Percentiles rank a stretch among this genome's conserved stretches.
Conservation (phyloP, 2,888 invertebrate genomes). For the Amiota minor region DNA sequence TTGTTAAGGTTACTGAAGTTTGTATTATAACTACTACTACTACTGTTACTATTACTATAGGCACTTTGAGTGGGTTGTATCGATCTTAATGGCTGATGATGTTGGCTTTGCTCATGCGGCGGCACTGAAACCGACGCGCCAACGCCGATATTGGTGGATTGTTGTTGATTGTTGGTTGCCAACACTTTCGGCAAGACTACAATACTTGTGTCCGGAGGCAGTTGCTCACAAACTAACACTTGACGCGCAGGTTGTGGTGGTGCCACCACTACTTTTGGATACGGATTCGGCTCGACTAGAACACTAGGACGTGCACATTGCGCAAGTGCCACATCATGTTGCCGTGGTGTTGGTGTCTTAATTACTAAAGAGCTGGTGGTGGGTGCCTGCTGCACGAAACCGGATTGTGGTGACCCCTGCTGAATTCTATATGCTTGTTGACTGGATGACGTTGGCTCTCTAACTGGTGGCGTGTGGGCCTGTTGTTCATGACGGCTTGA, state of each 20-base stretch:
- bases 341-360: conserved; percentile 40
- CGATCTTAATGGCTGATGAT: background rate
- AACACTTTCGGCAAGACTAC: conserved; percentile 43
- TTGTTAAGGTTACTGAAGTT: too few relatives aligned
- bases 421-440: conserved; percentile 9
- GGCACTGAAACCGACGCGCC: background rate
- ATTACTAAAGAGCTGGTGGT: conserved; percentile 46
- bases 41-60: conserved; percentile 28
- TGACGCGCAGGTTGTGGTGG: conserved; percentile 42
- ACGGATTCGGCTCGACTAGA: conserved; percentile 64
- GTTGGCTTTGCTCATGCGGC: conserved; percentile 40
- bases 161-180: background rate
- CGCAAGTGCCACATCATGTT: background rate
- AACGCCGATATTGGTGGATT: background rate
- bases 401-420: background rate
- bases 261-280: conserved; percentile 52
- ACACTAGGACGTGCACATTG: conserved; percentile 61
- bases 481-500: conserved; percentile 14
- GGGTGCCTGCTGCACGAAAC: background rate
- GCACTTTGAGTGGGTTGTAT: conserved; percentile 32
- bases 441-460: conserved; percentile 1
- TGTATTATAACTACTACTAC: conserved; percentile 33
- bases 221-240: conserved; percentile 44
- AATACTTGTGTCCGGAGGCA: conserved; percentile 60
- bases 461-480: conserved; percentile 38